Percentiles rank a stretch among this genome's conserved stretches.
These are phyloP conservation scores for Suricata suricatta DNA, from an alignment of 2,113 vertebrate genomes.

Conservation along the genomic window DNA sequence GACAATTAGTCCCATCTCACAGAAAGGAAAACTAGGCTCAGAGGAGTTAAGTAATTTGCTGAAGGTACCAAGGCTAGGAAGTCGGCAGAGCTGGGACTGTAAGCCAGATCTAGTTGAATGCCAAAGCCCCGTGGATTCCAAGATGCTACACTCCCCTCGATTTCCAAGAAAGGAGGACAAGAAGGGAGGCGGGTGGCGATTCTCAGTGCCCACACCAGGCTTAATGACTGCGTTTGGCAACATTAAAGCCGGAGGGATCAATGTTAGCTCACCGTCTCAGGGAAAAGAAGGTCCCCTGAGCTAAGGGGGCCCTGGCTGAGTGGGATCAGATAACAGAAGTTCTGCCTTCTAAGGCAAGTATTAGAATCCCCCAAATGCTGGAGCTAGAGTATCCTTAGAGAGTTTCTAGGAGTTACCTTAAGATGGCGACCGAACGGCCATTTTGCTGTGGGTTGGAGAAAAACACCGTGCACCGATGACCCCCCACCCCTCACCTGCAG, in stretches of 20 bases:
- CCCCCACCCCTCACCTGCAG: no score
- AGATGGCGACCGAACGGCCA: no score
- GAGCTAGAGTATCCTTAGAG: neutral
- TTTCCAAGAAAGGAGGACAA: neutral
- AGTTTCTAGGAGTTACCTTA: neutral
- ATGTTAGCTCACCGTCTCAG: neutral
- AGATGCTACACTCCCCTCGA: neutral
- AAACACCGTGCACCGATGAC: no score
- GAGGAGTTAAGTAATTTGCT: neutral
- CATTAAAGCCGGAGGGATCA: neutral
- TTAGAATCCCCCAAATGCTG: neutral
- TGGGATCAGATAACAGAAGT: neutral
- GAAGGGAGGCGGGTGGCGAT: neutral
- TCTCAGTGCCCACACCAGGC: neutral
- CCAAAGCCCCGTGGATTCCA: neutral
- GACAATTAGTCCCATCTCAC: neutral
- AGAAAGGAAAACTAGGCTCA: neutral
- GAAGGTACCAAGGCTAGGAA: neutral
- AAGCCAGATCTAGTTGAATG: neutral
- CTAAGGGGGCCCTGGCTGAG: neutral
- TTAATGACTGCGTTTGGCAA: neutral
- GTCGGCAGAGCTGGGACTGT: neutral
- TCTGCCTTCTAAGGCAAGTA: slow-evolving; percentile 27
- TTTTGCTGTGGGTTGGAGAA: no score
- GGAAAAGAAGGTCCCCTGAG: neutral